These are phyloP conservation scores for Macrosiphum euphorbiae DNA, from an alignment of 2,888 invertebrate species.

Conservation along the genomic window DNA sequence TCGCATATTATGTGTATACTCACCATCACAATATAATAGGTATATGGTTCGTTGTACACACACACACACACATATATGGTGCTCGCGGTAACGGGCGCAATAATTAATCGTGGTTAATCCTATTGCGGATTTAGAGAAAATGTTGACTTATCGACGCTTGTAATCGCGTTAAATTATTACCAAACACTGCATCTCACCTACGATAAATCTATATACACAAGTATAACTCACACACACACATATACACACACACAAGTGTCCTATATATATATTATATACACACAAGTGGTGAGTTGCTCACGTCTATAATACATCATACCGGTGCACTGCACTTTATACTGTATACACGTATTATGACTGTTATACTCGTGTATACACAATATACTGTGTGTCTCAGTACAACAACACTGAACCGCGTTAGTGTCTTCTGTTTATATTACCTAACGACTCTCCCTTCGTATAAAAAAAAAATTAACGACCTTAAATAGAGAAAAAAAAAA, in stretches of 20 bases:
- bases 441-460: neutral
- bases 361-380: neutral
- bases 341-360: neutral
- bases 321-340: neutral
- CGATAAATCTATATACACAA: neutral
- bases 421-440: neutral
- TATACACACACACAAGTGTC: too few species aligned
- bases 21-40: neutral
- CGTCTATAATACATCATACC: neutral
- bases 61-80: neutral
- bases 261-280: too few species aligned
- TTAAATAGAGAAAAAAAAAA: neutral
- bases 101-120: conserved; percentile 10
- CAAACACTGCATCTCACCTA: neutral
- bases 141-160: neutral
- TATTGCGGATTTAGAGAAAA: conserved; percentile 18
- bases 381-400: neutral
- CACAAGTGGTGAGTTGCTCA: neutral
- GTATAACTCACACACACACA: neutral
- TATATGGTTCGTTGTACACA: neutral
- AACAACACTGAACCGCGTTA: neutral
- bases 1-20: neutral
- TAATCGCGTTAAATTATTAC: conserved; percentile 22
- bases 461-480: neutral
- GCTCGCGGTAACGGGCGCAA: neutral